Conservation (phyloP, 2,888 invertebrate species). For the Tiliacea citrago region DNA sequence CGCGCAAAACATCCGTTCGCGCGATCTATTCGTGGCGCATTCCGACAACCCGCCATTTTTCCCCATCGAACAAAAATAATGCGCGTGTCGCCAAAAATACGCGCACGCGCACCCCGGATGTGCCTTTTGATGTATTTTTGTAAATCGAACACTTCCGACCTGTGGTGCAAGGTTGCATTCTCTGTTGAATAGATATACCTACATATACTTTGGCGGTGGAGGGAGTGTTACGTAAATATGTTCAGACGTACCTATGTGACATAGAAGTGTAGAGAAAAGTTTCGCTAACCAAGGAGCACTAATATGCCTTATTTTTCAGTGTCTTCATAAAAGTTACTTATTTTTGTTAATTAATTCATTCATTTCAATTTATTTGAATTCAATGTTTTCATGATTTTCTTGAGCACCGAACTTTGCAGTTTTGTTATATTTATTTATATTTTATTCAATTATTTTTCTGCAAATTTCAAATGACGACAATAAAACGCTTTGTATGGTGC, state of each 20-base stretch:
- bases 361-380: not conserved
- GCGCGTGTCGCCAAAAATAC: conserved; percentile 82
- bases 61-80: conserved; percentile 84
- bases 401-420: not conserved
- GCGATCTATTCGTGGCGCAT: conserved; percentile 85
- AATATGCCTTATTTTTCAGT: conserved; percentile 12
- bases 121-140: conserved; percentile 63
- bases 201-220: conserved; percentile 1
- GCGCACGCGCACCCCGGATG: conserved; percentile 74
- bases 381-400: not conserved
- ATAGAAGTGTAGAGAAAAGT: conserved; percentile 2
- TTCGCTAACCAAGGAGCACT: conserved; percentile 6
- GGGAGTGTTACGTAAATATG: conserved; percentile 1
- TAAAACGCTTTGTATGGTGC: not conserved
- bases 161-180: conserved; percentile 68
- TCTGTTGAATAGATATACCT: conserved; percentile 11
- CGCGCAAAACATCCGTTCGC: conserved; percentile 85
- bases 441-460: not conserved
- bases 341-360: not conserved
- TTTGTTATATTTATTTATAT: not conserved
- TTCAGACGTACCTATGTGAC: not conserved
- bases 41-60: conserved; percentile 84
- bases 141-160: conserved; percentile 69
- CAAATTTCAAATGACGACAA: conserved; percentile 11
- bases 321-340: not conserved